Conservation (phyloP, 2,797 vertebrate genomes). For the Picus viridis region DNA sequence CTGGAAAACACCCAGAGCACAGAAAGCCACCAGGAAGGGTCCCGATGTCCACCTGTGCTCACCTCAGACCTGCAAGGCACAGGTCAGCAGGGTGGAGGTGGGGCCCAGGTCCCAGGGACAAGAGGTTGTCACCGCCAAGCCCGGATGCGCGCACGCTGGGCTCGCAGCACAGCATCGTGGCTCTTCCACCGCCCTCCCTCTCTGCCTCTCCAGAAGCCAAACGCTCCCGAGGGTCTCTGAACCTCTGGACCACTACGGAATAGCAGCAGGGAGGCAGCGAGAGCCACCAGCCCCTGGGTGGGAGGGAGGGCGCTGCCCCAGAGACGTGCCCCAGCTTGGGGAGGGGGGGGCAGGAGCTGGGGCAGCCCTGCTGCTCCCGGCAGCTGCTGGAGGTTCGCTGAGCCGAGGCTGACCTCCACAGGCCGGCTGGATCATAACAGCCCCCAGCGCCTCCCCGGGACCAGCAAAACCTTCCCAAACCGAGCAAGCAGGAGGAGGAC, state of each 20-base stretch:
- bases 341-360: not conserved
- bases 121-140: accelerated
- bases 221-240: too few species aligned
- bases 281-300: not conserved
- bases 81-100: accelerated
- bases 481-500: accelerated
- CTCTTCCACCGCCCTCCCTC: accelerated
- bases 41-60: accelerated
- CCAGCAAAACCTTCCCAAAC: accelerated
- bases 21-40: not conserved
- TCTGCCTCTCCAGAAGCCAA: not conserved
- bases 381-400: not conserved
- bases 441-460: not conserved
- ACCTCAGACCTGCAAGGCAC: accelerated
- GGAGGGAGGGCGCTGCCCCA: accelerated
- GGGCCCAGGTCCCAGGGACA: accelerated
- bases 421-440: not conserved
- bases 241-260: accelerated
- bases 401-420: slow-evolving; percentile 62
- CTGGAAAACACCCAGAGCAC: not conserved
- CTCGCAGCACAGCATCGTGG: accelerated
- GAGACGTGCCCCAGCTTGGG: not conserved
- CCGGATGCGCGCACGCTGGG: accelerated
- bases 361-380: not conserved
- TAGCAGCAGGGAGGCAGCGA: not conserved